phyloP scores from a whole-genome alignment of 2,888 invertebrate species.

The Andrena marginata region DNA sequence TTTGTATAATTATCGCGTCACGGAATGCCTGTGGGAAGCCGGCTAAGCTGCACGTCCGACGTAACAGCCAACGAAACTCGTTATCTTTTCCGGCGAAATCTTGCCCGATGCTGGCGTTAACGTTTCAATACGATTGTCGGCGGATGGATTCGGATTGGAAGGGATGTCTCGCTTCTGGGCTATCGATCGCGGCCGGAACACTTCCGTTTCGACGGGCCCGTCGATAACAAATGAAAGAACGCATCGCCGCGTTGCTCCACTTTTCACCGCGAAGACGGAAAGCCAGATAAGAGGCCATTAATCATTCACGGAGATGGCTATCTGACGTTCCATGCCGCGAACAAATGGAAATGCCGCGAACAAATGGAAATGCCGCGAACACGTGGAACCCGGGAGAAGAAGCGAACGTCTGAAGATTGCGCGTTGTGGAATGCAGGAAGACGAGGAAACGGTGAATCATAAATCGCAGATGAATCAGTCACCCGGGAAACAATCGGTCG shows the following conservation, averaged over 20 bases:
- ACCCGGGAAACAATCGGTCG: constrained; percentile 50
- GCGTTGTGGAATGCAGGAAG: neutral
- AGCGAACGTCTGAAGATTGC: constrained; percentile 2
- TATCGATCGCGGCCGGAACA: constrained; percentile 9
- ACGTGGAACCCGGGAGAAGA: constrained; percentile 7
- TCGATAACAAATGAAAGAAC: constrained; percentile 45
- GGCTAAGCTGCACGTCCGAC: neutral
- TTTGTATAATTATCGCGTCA: constrained; percentile 56
- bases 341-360: constrained; percentile 47
- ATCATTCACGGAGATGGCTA: constrained; percentile 54
- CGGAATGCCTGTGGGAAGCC: constrained; percentile 17
- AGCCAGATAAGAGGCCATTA: constrained; percentile 52
- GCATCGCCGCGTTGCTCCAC: constrained; percentile 18
- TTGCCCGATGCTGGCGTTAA: neutral
- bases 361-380: constrained; percentile 47
- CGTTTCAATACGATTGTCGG: neutral
- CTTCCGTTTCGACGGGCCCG: constrained; percentile 10
- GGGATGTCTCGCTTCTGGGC: neutral
- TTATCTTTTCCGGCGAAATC: neutral
- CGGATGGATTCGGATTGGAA: neutral
- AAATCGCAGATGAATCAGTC: constrained; percentile 48
- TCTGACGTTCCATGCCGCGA: constrained; percentile 48
- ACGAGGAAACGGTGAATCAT: constrained; percentile 13
- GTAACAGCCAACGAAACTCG: neutral
- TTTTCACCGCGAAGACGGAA: constrained; percentile 4